phyloP scores from a whole-genome alignment of 2,797 vertebrate genomes.

The Ciconia nigra region DNA sequence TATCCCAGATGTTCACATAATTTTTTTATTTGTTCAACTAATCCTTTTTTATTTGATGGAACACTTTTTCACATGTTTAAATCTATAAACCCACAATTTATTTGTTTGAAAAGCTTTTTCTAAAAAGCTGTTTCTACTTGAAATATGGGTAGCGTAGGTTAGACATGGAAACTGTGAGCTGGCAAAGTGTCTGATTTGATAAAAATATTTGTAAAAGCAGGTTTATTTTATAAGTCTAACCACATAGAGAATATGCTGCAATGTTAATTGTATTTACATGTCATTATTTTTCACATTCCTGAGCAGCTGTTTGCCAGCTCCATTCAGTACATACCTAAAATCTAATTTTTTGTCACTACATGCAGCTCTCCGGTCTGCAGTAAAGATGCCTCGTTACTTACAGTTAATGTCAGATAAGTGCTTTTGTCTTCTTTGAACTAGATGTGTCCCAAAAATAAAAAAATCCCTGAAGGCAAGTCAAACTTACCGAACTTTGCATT shows the following conservation, averaged over 20 bases:
- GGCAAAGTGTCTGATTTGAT: neutral
- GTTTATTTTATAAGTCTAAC: neutral
- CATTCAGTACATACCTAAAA: neutral
- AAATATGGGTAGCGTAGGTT: neutral
- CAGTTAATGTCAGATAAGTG: neutral
- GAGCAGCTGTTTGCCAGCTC: neutral
- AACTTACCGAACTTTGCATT: neutral
- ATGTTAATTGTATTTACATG: neutral
- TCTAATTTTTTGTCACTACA: neutral
- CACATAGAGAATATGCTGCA: neutral
- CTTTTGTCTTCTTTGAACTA: neutral
- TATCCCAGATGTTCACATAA: neutral
- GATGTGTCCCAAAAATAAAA: neutral
- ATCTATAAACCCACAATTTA: neutral
- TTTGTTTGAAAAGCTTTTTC: neutral
- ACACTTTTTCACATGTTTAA: neutral
- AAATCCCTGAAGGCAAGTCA: neutral
- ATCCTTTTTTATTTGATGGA: neutral
- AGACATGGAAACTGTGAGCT: neutral
- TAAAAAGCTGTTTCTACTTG: neutral
- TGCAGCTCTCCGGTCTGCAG: neutral
- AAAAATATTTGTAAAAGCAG: neutral
- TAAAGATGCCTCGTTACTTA: neutral
- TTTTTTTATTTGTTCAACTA: neutral
- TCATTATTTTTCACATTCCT: neutral